Evolutionary conservation across 2,888 invertebrate genomes (phyloP), one percentile per base, ranked within the genome.

Genomic region (Escarpia spicata): DNA sequence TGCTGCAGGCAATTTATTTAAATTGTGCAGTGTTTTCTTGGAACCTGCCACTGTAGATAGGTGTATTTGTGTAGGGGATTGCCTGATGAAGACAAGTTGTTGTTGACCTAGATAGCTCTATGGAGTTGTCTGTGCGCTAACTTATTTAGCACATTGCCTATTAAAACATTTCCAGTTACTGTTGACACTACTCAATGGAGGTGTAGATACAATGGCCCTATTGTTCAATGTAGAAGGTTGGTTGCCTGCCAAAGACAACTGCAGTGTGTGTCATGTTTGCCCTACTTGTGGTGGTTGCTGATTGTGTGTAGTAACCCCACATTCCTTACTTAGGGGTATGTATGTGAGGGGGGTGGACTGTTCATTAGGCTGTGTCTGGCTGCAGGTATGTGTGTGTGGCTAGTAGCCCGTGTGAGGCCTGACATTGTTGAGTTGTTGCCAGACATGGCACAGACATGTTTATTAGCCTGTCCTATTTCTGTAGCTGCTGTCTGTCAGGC

Each of bases 11-110:
- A 75, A 75, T 75, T 75, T 26, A 75, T 75, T 75, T 75, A 75
- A 75, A 75, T 75, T 75, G 75, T 75, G 52, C 52, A 52, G 52
- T 52, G 26, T 75, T 26, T 75, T 75, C 75, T 75, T 75, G 75
- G 75, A 75, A 75, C 75, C 26, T 75, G 75, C 19, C 75, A 75
- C 3, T 75, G 26, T n/a, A 19, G 75, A 75, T 75, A 75, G 75
- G 26, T 26, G 26, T 75, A 75, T 75, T 75, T 75, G 75, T 75
- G 75, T 75, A 75, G 75, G 19, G 75, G 19, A 75, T n/a, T 75
- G 75, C 75, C 19, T 75, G 75, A 75, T 75, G 75, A 75, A 75
- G 75, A 75, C 75, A 75, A 75, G 75, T 75, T 75, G 75, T 75
- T 75, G 75, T 75, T 75, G 75, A 75, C 75, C 75, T 75, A 75